Evolutionary conservation across 2,888 invertebrate genomes (phyloP).

Genomic region (Erannis defoliaria): DNA sequence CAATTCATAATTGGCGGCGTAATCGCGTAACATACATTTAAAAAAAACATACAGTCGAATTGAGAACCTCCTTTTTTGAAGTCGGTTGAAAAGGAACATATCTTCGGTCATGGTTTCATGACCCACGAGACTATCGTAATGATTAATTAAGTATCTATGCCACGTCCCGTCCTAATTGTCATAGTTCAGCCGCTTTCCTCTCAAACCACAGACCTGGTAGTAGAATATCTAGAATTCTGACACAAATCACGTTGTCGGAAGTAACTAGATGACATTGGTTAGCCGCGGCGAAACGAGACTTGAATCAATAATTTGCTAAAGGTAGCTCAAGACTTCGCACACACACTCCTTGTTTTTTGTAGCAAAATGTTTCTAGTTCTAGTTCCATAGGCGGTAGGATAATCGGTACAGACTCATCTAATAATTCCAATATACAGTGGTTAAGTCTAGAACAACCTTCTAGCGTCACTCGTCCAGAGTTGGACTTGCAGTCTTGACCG

Average conservation of each 20-base stretch:
- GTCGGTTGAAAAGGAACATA: too few relatives aligned
- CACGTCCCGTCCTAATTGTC: slow-evolving; percentile 5
- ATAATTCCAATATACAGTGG: neutral
- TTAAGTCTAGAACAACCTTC: neutral
- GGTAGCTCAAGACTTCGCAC: neutral
- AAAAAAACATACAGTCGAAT: too few relatives aligned
- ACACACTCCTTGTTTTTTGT: neutral
- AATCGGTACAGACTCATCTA: too few relatives aligned
- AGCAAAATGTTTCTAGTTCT: neutral
- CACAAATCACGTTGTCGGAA: slow-evolving; percentile 62
- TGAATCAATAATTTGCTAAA: slow-evolving; percentile 38
- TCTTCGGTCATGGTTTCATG: neutral
- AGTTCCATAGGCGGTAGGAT: neutral
- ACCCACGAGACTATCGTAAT: neutral
- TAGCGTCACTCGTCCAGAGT: too few relatives aligned
- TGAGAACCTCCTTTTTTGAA: too few relatives aligned
- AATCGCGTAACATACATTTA: too few relatives aligned
- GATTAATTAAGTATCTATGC: neutral
- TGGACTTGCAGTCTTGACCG: too few relatives aligned
- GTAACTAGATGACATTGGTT: slow-evolving; percentile 59
- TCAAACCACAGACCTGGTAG: neutral
- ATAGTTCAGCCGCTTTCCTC: slow-evolving; percentile 17
- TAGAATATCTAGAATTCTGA: slow-evolving; percentile 38
- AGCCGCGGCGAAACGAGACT: slow-evolving; percentile 42
- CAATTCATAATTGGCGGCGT: too few relatives aligned